Percentiles rank a stretch among this genome's conserved stretches.
Conservation (phyloP, 2,797 vertebrate genomes). For the Botia kubotai region DNA sequence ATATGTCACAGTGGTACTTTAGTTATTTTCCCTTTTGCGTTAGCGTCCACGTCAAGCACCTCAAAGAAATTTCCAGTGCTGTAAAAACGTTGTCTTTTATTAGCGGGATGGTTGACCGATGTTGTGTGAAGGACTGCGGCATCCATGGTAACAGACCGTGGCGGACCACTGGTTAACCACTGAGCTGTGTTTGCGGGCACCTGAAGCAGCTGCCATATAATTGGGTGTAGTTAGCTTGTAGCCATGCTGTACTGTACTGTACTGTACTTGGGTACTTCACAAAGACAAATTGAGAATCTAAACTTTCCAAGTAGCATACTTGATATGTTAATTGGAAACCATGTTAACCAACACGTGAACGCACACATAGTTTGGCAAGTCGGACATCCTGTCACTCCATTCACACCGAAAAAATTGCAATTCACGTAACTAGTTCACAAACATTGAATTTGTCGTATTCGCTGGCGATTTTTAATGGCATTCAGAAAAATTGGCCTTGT, state of each 20-base stretch:
- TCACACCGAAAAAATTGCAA: no score
- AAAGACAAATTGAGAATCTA: no score
- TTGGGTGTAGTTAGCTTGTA: conserved; percentile 61
- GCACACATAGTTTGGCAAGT: no score
- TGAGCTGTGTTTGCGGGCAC: conserved; percentile 57
- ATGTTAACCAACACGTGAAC: no score
- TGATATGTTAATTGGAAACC: no score
- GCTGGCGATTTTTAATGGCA: no score
- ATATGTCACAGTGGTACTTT: conserved; percentile 67
- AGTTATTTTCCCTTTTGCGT: conserved; percentile 70
- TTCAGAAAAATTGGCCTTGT: no score
- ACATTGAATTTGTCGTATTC: no score
- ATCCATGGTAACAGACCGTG: conserved; percentile 72
- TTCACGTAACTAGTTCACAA: no score
- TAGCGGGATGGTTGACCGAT: conserved; percentile 70
- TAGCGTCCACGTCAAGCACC: conserved; percentile 73
- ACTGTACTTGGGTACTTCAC: no score
- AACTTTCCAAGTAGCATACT: no score
- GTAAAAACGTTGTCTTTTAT: conserved; percentile 72
- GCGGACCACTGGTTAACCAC: conserved; percentile 20
- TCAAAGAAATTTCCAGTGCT: conserved; percentile 79
- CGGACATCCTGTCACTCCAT: no score
- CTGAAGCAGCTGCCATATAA: conserved; percentile 61
- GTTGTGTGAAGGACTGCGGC: conserved; percentile 64
- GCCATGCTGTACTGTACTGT: conserved; percentile 52